Evolutionary conservation across 2,888 invertebrate genomes (phyloP).

Genomic region (Acronicta aceris): DNA sequence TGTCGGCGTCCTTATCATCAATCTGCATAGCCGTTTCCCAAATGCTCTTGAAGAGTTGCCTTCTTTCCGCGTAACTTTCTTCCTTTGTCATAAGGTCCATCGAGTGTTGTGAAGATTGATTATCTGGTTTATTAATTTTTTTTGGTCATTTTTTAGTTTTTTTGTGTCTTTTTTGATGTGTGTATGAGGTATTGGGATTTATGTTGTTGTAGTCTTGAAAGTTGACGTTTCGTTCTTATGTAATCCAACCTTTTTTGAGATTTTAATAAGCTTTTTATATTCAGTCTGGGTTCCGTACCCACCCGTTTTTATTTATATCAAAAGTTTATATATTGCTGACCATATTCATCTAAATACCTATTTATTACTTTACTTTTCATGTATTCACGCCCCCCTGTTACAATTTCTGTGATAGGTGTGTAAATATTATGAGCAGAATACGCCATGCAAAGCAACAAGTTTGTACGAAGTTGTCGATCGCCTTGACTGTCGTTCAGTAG

Average conservation of each 20-base stretch:
- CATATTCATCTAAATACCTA: not conserved
- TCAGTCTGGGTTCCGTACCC: constrained; percentile 2
- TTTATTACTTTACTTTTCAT: not conserved
- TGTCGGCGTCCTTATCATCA: constrained; percentile 68
- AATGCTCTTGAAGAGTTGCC: constrained; percentile 79
- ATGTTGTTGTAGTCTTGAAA: constrained; percentile 8
- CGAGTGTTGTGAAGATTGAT: not conserved
- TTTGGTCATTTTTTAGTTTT: constrained; percentile 25
- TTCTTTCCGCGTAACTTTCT: constrained; percentile 77
- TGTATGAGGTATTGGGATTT: not conserved
- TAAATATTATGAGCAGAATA: constrained; percentile 6
- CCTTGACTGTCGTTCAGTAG: constrained; percentile 65
- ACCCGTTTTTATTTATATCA: too few relatives aligned
- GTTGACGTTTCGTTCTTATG: not conserved
- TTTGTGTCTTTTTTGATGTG: constrained; percentile 3
- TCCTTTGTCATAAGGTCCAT: constrained; percentile 68
- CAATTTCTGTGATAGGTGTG: too few relatives aligned
- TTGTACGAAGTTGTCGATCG: constrained; percentile 29
- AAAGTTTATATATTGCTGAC: too few relatives aligned
- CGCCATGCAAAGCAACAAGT: constrained; percentile 65
- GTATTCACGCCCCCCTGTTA: too few relatives aligned
- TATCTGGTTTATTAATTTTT: constrained; percentile 10
- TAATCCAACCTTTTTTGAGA: constrained; percentile 3
- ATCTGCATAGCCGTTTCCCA: constrained; percentile 76
- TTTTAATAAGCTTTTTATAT: not conserved